Evolutionary conservation across 92 coral and sea anemone genomes (phyloP).

Genomic region (Plumapathes pennacea): DNA sequence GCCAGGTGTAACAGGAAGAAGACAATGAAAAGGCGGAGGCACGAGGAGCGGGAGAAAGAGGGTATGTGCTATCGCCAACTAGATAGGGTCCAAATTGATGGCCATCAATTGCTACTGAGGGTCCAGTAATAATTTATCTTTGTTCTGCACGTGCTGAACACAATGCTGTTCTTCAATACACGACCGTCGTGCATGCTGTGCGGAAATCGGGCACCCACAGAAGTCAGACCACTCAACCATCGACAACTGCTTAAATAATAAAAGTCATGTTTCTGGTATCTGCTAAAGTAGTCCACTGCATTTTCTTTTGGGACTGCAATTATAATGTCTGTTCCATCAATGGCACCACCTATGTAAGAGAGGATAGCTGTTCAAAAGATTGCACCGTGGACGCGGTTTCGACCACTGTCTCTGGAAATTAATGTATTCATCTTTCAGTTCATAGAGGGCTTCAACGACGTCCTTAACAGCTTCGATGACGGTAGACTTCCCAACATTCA

Average conservation of each 20-base stretch:
- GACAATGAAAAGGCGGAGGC: slow-evolving; percentile 41
- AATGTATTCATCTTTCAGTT: slow-evolving; percentile 36
- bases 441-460: slow-evolving; percentile 48
- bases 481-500: slow-evolving; percentile 36
- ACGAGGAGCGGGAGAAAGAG: slow-evolving; percentile 42
- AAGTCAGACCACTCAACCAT: slow-evolving; percentile 28
- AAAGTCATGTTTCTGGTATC: slow-evolving; percentile 34
- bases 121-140: slow-evolving; percentile 36
- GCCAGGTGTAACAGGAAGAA: too few species aligned
- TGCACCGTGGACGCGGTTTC: slow-evolving; percentile 49
- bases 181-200: slow-evolving; percentile 42
- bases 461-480: slow-evolving; percentile 50
- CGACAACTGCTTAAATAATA: too few species aligned
- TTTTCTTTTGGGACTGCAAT: slow-evolving; percentile 20
- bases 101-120: slow-evolving; percentile 46
- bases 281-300: slow-evolving; percentile 45
- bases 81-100: slow-evolving; percentile 42
- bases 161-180: slow-evolving; percentile 33
- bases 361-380: too few species aligned
- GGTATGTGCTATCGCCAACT: slow-evolving; percentile 53
- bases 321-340: slow-evolving; percentile 39
- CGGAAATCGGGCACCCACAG: slow-evolving; percentile 46
- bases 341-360: slow-evolving; percentile 47
- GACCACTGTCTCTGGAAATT: slow-evolving; percentile 50
- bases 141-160: slow-evolving; percentile 42